These are phyloP conservation scores for Stomatorhinus walkeri DNA, from an alignment of 2,797 vertebrate species.

Conservation along the genomic window DNA sequence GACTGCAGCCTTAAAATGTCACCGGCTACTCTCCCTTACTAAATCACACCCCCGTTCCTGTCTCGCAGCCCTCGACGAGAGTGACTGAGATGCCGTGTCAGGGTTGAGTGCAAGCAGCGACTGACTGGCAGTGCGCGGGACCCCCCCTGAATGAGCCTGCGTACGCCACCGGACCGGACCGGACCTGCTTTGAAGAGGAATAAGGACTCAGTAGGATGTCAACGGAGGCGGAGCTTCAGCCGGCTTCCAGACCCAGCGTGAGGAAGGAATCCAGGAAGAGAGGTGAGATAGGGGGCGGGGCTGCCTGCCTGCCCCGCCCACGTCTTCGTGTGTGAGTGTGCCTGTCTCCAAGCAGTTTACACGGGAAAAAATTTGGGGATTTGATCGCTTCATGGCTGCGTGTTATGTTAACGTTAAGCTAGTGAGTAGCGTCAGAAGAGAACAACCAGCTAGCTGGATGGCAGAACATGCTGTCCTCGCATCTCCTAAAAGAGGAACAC, in stretches of 20 bases:
- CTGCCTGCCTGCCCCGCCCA: background rate
- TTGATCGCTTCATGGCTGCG: background rate
- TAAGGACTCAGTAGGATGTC: constrained; percentile 87
- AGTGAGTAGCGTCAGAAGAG: background rate
- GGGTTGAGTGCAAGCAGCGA: constrained; percentile 59
- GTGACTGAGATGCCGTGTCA: constrained; percentile 66
- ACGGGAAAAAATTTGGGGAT: background rate
- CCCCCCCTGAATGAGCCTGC: constrained; percentile 76
- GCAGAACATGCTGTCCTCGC: background rate
- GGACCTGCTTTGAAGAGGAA: constrained; percentile 78
- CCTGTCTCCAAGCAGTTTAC: background rate
- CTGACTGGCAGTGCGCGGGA: constrained; percentile 64
- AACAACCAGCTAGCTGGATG: background rate
- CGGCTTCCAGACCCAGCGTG: constrained; percentile 79
- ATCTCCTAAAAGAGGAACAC: background rate
- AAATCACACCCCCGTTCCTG: constrained; percentile 32
- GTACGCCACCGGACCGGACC: constrained; percentile 68
- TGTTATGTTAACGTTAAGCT: background rate
- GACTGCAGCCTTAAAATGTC: background rate
- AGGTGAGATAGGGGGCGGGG: constrained; percentile 50
- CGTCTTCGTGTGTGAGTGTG: too few relatives aligned
- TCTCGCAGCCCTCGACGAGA: constrained; percentile 57
- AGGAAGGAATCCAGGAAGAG: constrained; percentile 79
- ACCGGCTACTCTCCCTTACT: background rate
- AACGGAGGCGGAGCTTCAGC: constrained; percentile 81